Evolutionary conservation across 1,140 invertebrate species (phyloP), one percentile per base, ranked within the genome.

Genomic region (Apis dorsata): DNA sequence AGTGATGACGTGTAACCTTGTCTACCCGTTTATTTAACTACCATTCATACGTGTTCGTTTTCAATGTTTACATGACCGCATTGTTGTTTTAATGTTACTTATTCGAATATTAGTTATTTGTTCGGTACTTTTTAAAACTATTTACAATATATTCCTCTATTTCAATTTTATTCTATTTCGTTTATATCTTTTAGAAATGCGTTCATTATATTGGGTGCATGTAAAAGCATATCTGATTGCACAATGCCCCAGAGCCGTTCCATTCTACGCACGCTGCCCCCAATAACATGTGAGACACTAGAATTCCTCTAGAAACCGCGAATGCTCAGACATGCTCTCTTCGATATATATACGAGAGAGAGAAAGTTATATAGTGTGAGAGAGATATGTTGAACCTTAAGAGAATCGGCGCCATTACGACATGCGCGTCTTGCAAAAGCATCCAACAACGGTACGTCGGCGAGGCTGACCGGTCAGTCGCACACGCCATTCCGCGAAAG

Each of bases 351-450:
- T 55, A 60, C 60, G 21, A 13, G 44, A 83, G 34, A 19, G 75
- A 83, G 68, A 83, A 10, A 8, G 28, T 28, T 13, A 53, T 59
- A 62, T 24, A 73, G 83, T 11, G 69, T 11, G 78, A 65, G 76
- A 77, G 73, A 79, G 71, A 44, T 55, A 34, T 75, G 85, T 65
- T 65, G 76, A 85, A 81, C 88, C 88, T 89, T 88, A 83, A 83
- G 85, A 88, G 88, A 89, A 84, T 88, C 86, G 86, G 75, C 90
- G 90, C 90, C 90, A 91, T 91, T 90, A 90, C 90, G 90, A 90
- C 90, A 91, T 91, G 90, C 90, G 90, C 90, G 88, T 91, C 90
- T 91, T 90, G 87, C 87, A 82, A 89, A 87, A 88, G 82, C 81
- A 87, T 85, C 73, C 70, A 79, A 83, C 83, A 81, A 84, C 81